phyloP scores from a whole-genome alignment of 2,797 vertebrate species.

The Mastacembelus armatus region DNA sequence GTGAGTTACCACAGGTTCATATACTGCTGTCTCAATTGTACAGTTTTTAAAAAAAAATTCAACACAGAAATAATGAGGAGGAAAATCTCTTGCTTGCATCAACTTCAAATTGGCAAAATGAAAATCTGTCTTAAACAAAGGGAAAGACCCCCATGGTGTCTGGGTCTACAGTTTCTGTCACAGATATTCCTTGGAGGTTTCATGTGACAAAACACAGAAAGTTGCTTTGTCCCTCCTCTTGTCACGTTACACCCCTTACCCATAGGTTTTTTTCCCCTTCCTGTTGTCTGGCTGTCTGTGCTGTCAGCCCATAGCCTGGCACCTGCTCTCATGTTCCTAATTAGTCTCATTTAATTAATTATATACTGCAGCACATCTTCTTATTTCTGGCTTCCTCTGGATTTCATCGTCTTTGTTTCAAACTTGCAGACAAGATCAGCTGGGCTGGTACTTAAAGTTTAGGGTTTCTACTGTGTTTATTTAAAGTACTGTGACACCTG shows the following conservation, averaged over 20 bases:
- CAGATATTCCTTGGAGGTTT: slow-evolving; percentile 88
- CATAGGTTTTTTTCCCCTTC: slow-evolving; percentile 74
- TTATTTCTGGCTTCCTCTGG: slow-evolving; percentile 72
- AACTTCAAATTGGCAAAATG: slow-evolving; percentile 81
- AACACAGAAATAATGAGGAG: slow-evolving; percentile 79
- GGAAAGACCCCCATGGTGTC: slow-evolving; percentile 81
- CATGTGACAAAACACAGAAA: slow-evolving; percentile 89
- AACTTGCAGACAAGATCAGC: slow-evolving; percentile 48
- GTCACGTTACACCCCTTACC: slow-evolving; percentile 87
- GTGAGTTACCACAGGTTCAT: slow-evolving; percentile 41
- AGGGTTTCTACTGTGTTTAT: slow-evolving; percentile 17
- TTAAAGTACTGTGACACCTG: slow-evolving; percentile 1
- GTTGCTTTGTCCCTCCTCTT: slow-evolving; percentile 88
- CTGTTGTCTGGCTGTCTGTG: slow-evolving; percentile 86
- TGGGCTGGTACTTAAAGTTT: slow-evolving; percentile 34
- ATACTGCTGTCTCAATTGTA: slow-evolving; percentile 27
- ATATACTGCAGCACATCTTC: slow-evolving; percentile 86
- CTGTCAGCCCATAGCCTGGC: slow-evolving; percentile 88
- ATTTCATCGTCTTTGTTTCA: slow-evolving; percentile 69
- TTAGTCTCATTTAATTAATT: slow-evolving; percentile 92
- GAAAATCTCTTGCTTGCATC: slow-evolving; percentile 80
- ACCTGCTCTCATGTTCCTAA: slow-evolving; percentile 92
- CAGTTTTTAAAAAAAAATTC: slow-evolving; percentile 51
- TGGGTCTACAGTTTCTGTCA: slow-evolving; percentile 85
- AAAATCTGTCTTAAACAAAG: slow-evolving; percentile 84